These are phyloP conservation scores for Cettia cetti DNA, from an alignment of 2,113 vertebrate genomes.

Conservation along the genomic window DNA sequence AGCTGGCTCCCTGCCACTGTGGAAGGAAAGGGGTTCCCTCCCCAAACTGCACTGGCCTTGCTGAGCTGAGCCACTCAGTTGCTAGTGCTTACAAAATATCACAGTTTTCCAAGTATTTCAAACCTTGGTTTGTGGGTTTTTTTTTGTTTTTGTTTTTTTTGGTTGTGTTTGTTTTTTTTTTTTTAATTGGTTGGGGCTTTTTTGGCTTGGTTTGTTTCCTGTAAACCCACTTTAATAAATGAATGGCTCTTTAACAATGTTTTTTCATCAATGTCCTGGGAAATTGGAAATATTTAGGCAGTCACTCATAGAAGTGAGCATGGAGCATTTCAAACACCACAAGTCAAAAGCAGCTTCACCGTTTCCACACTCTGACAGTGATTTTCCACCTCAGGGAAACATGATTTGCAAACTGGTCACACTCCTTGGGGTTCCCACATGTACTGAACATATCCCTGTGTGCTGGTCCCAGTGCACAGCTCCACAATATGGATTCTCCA, in stretches of 20 bases:
- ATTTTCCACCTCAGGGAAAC: neutral
- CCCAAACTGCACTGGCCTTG: neutral
- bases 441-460: fast-evolving
- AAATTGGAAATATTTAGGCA: neutral
- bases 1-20: neutral
- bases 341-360: neutral
- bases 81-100: neutral
- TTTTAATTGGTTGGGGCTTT: neutral
- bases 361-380: neutral
- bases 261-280: neutral
- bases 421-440: neutral
- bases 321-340: fast-evolving
- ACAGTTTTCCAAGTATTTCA: neutral
- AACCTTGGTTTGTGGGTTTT: neutral
- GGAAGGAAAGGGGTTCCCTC: neutral
- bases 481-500: neutral
- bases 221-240: neutral
- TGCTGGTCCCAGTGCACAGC: neutral
- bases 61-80: neutral
- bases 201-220: neutral
- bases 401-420: neutral
- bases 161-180: neutral
- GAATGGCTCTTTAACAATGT: neutral
- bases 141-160: no score
- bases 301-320: neutral